Evolutionary conservation across 2,888 invertebrate genomes (phyloP).

Genomic region (Drosophila subquinaria): DNA sequence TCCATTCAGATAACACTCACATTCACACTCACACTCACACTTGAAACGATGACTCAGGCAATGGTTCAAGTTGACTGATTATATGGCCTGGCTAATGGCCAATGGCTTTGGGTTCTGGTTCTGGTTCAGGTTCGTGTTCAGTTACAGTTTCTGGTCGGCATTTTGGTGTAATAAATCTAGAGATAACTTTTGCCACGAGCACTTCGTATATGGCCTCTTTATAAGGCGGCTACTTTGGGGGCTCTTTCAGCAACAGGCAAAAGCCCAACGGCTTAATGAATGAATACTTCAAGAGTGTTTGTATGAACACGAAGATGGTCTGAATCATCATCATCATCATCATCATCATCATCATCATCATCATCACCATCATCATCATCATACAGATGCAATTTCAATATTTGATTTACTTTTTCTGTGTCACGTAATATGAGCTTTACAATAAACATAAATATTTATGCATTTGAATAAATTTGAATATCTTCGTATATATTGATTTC

Average conservation of each 20-base stretch:
- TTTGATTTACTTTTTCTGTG: conserved; percentile 31
- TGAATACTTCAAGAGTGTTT: conserved; percentile 10
- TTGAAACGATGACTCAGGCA: conserved; percentile 40
- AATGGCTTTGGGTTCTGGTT: conserved; percentile 6
- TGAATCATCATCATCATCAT: conserved; percentile 32
- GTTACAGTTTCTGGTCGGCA: conserved; percentile 33
- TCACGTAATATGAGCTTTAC: conserved; percentile 21
- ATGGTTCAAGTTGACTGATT: conserved; percentile 41
- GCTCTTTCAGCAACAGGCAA: background rate
- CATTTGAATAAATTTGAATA: background rate
- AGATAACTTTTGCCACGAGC: conserved; percentile 49
- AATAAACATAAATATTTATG: conserved; percentile 1
- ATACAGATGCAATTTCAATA: conserved; percentile 45
- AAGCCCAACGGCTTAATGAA: too few species aligned
- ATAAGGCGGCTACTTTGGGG: conserved; percentile 20
- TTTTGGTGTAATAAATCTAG: conserved; percentile 56
- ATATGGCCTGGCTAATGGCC: conserved; percentile 8
- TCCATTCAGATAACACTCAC: background rate
- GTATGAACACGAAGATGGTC: background rate
- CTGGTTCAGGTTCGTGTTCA: conserved; percentile 14
- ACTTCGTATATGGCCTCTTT: too few species aligned
- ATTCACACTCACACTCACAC: background rate
- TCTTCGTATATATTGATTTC: background rate
- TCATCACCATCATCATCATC: too few species aligned
- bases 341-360: too few species aligned